Base-by-base conservation (phyloP, 2,113 vertebrate species). In the Epinephelus moara region DNA sequence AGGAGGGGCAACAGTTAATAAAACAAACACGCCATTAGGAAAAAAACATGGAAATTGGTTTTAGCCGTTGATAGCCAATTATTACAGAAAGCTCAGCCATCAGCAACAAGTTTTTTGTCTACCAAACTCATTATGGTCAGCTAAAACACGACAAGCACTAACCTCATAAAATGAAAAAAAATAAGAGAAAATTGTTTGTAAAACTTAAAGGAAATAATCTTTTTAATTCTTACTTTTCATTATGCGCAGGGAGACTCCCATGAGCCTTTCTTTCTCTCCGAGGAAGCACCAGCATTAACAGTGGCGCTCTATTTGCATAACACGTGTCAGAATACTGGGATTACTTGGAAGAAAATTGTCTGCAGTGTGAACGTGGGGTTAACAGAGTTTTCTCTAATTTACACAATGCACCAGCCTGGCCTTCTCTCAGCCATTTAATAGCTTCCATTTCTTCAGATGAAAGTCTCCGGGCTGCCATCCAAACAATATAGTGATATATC, bases 1-100 rank as follows among this genome's bases (percentile, higher is more conserved):
- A 68, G 37, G 53, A 79, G 75, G 47, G 27, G 30, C 52, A 64
- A 49, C 74, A 71, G 78, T 82, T 75, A 85, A 82, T 85, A 82
- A 85, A 85, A 79, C 70, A 62, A 81, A 78, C 71, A 72, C 42
- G n/a, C 27, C 60, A 79, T 82, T 72, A 82, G 66, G 40, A 75
- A 72, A 76, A 73, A 71, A 70, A 53, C 11, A 23, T 71, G 53
- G 53, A 85, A 85, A 79, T 78, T 49, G 19, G 62, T 37, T 81
- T 80, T 61, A 10, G 23, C 59, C 52, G 50, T 70, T 70, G 12
- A 70, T 27, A 21, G 62, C 23, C 33, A 45, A 47, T 55, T 70
- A 70, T 75, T 53, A 17, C 64, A 62, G 50, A 84, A 66, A 57
- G 47, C 49, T 69, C 33, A 40, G 78, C 55, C 60, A 80, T 42